Evolutionary conservation across 1,140 invertebrate species (phyloP).

Genomic region (Drosophila virilis): DNA sequence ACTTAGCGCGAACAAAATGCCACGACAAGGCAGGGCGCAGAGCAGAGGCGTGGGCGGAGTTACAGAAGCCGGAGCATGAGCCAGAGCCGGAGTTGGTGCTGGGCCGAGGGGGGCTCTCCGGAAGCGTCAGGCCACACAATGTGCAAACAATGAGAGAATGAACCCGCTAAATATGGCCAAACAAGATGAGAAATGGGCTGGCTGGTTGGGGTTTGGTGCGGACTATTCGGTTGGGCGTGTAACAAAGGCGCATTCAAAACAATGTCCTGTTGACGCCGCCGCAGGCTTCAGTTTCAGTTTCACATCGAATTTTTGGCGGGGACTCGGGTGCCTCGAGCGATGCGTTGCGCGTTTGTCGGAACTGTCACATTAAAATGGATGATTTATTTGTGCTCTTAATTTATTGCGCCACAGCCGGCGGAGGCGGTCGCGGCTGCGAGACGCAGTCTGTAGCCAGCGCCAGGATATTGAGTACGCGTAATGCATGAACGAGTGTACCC

Average conservation of each 20-base stretch:
- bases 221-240: background rate
- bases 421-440: conserved; percentile 25
- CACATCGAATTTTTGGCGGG: background rate
- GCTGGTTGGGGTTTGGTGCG: conserved; percentile 3
- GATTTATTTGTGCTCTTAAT: conserved; percentile 80
- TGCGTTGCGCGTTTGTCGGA: conserved; percentile 70
- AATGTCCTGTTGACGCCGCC: conserved; percentile 32
- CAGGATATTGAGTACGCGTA: conserved; percentile 79
- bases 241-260: conserved; percentile 42
- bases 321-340: background rate
- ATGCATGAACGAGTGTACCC: conserved; percentile 68
- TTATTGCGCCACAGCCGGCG: conserved; percentile 72
- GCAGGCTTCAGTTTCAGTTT: conserved; percentile 6
- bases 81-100: too few species aligned
- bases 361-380: conserved; percentile 83
- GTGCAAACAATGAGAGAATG: conserved; percentile 73
- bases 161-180: conserved; percentile 70
- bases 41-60: background rate
- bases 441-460: background rate
- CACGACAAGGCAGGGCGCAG: conserved; percentile 2
- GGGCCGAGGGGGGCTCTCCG: conserved; percentile 1
- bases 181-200: conserved; percentile 26
- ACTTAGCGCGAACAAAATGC: conserved; percentile 69
- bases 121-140: conserved; percentile 59
- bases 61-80: background rate